These are phyloP conservation scores for Felis chaus DNA, from an alignment of 2,113 vertebrate genomes.

Conservation along the genomic window DNA sequence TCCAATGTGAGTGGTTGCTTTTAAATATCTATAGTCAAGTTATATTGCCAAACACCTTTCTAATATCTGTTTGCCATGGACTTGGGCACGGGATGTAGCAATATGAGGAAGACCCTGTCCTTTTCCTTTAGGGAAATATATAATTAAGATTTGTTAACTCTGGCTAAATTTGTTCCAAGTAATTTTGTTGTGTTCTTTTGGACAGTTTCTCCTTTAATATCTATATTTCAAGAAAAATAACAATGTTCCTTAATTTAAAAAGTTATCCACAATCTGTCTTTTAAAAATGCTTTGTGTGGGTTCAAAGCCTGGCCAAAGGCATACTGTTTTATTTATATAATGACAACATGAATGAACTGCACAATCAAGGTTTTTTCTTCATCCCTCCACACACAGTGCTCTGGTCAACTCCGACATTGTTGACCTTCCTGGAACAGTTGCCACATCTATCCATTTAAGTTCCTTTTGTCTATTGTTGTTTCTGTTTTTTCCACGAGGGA, in stretches of 20 bases:
- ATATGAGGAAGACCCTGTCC: background rate
- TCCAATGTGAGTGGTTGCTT: background rate
- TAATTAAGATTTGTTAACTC: slow-evolving; percentile 10
- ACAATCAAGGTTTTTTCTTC: background rate
- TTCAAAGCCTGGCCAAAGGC: background rate
- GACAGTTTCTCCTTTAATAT: background rate
- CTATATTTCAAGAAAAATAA: slow-evolving; percentile 14
- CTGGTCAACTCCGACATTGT: background rate
- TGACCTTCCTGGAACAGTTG: background rate
- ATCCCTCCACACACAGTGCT: background rate
- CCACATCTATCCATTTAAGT: background rate
- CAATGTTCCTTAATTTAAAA: slow-evolving; percentile 2
- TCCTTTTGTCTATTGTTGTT: background rate
- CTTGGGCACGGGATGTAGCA: background rate
- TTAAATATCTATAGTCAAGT: background rate
- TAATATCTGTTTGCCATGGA: background rate
- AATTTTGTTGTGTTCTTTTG: background rate
- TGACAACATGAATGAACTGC: background rate
- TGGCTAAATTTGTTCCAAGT: background rate
- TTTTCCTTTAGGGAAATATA: background rate
- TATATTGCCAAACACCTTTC: background rate
- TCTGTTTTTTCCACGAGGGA: background rate
- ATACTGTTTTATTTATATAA: background rate
- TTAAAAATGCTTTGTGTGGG: background rate
- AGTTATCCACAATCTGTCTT: background rate